phyloP scores from a whole-genome alignment of 1,140 invertebrate genomes.

The Metaphire vulgaris region DNA sequence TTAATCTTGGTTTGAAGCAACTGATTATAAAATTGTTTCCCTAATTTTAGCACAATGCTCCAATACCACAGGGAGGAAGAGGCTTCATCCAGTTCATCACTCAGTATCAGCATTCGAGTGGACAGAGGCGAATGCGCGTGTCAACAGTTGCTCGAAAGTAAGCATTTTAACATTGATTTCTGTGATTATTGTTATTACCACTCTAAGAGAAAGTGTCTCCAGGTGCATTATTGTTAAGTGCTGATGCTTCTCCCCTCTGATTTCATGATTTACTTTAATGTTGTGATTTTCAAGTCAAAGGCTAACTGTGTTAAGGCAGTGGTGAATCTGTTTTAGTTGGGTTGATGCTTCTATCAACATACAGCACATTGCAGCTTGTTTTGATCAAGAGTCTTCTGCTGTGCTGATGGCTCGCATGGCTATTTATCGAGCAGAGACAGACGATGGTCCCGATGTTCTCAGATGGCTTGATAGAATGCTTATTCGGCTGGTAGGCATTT shows the following conservation, averaged over 20 bases:
- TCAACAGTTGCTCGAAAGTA: slow-evolving; percentile 93
- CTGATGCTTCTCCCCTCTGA: not conserved
- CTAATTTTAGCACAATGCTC: slow-evolving; percentile 77
- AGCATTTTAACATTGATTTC: slow-evolving; percentile 40
- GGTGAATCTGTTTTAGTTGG: slow-evolving; percentile 49
- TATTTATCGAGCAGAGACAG: slow-evolving; percentile 85
- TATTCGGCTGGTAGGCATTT: slow-evolving; percentile 73
- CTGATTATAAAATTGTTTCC: too few species aligned
- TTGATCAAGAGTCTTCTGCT: slow-evolving; percentile 95
- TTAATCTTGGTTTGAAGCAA: too few species aligned
- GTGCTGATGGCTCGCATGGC: slow-evolving; percentile 95
- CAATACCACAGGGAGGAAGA: slow-evolving; percentile 83
- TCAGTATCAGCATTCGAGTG: slow-evolving; percentile 95
- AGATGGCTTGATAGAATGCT: slow-evolving; percentile 97
- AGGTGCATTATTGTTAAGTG: not conserved
- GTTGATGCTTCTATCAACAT: slow-evolving; percentile 57
- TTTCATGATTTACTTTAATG: not conserved
- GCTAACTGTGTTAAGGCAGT: too few species aligned
- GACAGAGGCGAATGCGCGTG: slow-evolving; percentile 86
- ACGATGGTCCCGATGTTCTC: slow-evolving; percentile 91
- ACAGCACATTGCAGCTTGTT: slow-evolving; percentile 69
- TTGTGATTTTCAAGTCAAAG: too few species aligned
- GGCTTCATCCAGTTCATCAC: slow-evolving; percentile 98
- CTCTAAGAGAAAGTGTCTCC: not conserved
- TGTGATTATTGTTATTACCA: not conserved